These are phyloP conservation scores for Parus major DNA, from an alignment of 2,113 vertebrate genomes.

Conservation along the genomic window DNA sequence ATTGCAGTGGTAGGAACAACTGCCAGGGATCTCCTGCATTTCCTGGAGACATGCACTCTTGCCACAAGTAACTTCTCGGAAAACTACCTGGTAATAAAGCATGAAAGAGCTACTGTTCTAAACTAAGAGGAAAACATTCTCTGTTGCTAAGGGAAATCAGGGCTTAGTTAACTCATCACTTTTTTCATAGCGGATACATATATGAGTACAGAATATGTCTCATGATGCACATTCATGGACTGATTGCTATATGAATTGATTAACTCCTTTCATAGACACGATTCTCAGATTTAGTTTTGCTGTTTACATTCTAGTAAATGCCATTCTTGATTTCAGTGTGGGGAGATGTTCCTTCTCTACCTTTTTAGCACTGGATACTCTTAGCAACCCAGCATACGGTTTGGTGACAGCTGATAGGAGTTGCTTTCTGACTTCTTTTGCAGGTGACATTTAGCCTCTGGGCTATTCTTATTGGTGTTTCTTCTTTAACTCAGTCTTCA, in stretches of 20 bases:
- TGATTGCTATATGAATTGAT: background rate
- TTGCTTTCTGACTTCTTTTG: background rate
- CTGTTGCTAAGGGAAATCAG: conserved; percentile 42
- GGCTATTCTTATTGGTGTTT: background rate
- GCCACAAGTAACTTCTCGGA: background rate
- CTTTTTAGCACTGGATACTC: background rate
- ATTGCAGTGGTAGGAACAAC: background rate
- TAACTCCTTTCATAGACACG: background rate
- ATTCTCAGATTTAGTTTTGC: background rate
- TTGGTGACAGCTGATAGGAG: background rate
- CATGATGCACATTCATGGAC: background rate
- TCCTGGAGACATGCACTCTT: background rate
- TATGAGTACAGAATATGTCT: background rate
- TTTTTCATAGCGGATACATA: background rate
- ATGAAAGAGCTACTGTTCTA: background rate
- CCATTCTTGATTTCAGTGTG: background rate
- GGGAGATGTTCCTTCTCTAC: background rate
- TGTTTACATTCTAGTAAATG: background rate
- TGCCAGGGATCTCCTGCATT: background rate
- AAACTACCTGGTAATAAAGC: background rate
- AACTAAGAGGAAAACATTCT: conserved; percentile 6
- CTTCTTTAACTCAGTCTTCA: background rate
- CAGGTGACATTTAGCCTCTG: background rate
- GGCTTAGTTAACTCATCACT: background rate
- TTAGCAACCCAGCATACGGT: background rate